Base-by-base conservation (phyloP, 2,797 vertebrate genomes). In the Lemur catta region DNA sequence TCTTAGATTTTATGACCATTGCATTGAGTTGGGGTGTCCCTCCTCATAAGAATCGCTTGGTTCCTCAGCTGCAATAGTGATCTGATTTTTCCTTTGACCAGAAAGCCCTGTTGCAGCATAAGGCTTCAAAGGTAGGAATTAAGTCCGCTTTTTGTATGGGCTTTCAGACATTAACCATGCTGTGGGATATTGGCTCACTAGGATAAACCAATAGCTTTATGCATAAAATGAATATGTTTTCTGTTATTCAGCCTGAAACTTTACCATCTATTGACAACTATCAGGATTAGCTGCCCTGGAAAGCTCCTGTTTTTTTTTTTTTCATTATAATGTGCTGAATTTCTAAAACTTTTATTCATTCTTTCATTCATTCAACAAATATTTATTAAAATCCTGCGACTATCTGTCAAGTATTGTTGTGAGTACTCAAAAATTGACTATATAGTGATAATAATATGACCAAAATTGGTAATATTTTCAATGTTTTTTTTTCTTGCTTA, bases 351-450 rank as follows among this genome's bases (percentile, higher is more conserved):
- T 48, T 91, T 71, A 69, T 88, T 75, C 43, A 50, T 63, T 78
- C 43, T 78, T 93, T 84, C 41, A 79, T 59, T 93, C 24, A 33
- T 33, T 93, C 33, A 86, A 57, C 75, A 96, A 88, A 74, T 81
- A 82, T 52, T 72, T 95, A 57, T 41, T 79, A 63, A 88, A 52
- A 61, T 7, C 3, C 57, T 61, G 14, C 52, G 67, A 79, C 22
- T 48, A 2, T 90, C 26, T 67, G 12, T 61, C 33, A 80, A 1
- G 1, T 65, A 55, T 72, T 43, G 1, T 76, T 74, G n/a, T 35
- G 13, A 82, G 12, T 48, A 65, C 78, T 85, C 65, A 15, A 87
- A 89, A 94, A 48, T 80, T 80, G 41, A 75, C 55, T 89, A n/a
- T 65, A 52, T 22, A 75, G 38, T 76, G 17, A 89, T 38, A 75